Evolutionary conservation across 2,888 invertebrate genomes (phyloP).

Genomic region (Choreutis nemorana): DNA sequence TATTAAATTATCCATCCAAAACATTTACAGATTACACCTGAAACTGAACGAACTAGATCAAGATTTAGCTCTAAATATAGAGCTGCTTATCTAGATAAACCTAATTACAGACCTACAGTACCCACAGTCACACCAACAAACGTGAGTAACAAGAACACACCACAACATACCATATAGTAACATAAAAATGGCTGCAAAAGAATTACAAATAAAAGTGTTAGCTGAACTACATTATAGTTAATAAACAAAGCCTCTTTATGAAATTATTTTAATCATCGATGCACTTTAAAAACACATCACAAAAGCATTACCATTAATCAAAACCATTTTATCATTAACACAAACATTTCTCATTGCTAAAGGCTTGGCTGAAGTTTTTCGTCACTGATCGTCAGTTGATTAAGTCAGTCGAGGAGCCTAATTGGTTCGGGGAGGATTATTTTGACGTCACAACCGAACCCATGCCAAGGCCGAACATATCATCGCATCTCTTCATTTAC

Average conservation of each 20-base stretch:
- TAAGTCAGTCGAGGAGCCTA: conserved; percentile 56
- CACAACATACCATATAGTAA: conserved; percentile 12
- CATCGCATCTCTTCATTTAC: conserved; percentile 38
- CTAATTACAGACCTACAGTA: conserved; percentile 70
- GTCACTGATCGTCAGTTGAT: conserved; percentile 59
- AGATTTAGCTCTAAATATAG: conserved; percentile 70
- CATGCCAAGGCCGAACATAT: conserved; percentile 38
- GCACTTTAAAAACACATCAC: too few relatives aligned
- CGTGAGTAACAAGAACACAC: conserved; percentile 39
- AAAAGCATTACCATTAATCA: neutral
- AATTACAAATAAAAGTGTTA: conserved; percentile 6
- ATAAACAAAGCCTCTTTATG: conserved; percentile 57
- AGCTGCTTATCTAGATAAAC: conserved; percentile 57
- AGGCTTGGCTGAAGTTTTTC: conserved; percentile 68
- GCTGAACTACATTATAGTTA: conserved; percentile 8
- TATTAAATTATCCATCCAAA: too few relatives aligned
- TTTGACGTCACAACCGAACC: conserved; percentile 40
- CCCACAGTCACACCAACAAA: conserved; percentile 65
- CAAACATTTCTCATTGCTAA: conserved; percentile 50
- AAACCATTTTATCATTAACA: conserved; percentile 16
- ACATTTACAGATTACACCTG: conserved; percentile 47
- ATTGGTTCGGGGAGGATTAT: conserved; percentile 51
- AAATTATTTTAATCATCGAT: too few relatives aligned
- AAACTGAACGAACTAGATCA: conserved; percentile 53
- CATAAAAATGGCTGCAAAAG: conserved; percentile 1